Percentiles rank a stretch among this genome's conserved stretches.
These are phyloP conservation scores for Montipora capricornis DNA, from an alignment of 64 coral and sea anemone genomes.

Conservation along the genomic window DNA sequence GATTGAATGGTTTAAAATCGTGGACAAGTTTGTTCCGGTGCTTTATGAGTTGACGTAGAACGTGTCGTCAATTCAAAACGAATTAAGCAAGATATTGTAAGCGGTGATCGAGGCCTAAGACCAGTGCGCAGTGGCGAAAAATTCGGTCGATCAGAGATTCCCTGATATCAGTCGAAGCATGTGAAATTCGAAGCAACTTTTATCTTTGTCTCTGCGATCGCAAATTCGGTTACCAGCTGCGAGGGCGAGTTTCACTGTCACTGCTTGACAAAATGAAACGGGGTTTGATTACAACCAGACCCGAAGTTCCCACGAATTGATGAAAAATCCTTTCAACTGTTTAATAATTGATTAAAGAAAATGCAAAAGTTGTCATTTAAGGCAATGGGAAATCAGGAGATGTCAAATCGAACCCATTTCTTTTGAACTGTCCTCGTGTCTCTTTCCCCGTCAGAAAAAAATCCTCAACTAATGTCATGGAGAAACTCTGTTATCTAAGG, in stretches of 20 bases:
- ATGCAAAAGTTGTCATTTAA: slow-evolving; percentile 44
- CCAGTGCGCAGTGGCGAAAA: too few species aligned
- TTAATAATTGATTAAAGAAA: slow-evolving; percentile 52
- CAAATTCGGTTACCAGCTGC: not conserved
- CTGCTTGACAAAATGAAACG: slow-evolving; percentile 32
- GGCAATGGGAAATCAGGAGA: slow-evolving; percentile 7
- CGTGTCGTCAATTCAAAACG: not conserved
- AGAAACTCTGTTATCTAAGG: too few species aligned
- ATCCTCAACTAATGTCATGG: too few species aligned
- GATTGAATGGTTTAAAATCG: not conserved
- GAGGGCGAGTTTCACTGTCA: not conserved
- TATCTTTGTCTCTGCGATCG: not conserved
- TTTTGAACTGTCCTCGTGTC: not conserved
- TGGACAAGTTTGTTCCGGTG: too few species aligned
- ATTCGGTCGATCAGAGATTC: not conserved
- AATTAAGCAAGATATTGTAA: not conserved
- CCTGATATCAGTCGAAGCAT: not conserved
- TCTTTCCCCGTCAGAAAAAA: too few species aligned
- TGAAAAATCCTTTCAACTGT: slow-evolving; percentile 30
- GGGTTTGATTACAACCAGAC: slow-evolving; percentile 34
- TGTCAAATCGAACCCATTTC: not conserved
- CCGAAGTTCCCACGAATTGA: slow-evolving; percentile 31
- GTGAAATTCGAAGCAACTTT: slow-evolving; percentile 25
- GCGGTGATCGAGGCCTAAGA: not conserved
- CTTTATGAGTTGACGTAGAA: not conserved